Percentiles rank a stretch among this genome's conserved stretches.
Conservation (phyloP, 2,113 vertebrate species). For the Sturnira hondurensis region DNA sequence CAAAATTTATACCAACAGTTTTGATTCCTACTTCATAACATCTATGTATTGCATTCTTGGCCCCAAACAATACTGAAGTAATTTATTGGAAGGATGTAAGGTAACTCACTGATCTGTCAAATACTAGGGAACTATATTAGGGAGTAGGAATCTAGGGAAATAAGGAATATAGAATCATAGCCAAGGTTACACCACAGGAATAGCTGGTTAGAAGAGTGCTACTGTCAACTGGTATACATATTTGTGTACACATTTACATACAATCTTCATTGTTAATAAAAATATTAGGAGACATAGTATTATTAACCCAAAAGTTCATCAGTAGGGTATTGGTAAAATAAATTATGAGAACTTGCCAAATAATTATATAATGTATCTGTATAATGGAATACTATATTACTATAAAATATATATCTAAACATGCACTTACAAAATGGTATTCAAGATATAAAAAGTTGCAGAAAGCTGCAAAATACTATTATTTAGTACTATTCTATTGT, state of each 20-base stretch:
- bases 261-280: background rate
- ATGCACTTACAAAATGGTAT: slow-evolving; percentile 3
- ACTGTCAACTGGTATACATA: background rate
- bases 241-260: background rate
- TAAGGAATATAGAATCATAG: background rate
- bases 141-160: background rate
- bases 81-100: background rate
- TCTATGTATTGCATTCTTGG: background rate
- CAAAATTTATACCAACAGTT: background rate
- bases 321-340: background rate
- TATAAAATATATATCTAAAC: background rate
- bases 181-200: background rate
- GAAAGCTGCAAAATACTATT: background rate
- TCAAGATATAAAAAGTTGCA: background rate
- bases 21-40: background rate
- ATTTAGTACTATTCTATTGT: background rate
- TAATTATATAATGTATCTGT: background rate
- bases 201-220: background rate
- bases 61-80: background rate
- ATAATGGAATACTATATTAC: background rate
- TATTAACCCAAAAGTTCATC: background rate
- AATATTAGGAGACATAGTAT: background rate
- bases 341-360: background rate
- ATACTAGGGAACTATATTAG: background rate
- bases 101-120: background rate